Evolutionary conservation across 2,888 invertebrate genomes (phyloP), one percentile per base, ranked within the genome.

Genomic region (Eristalis tenax): DNA sequence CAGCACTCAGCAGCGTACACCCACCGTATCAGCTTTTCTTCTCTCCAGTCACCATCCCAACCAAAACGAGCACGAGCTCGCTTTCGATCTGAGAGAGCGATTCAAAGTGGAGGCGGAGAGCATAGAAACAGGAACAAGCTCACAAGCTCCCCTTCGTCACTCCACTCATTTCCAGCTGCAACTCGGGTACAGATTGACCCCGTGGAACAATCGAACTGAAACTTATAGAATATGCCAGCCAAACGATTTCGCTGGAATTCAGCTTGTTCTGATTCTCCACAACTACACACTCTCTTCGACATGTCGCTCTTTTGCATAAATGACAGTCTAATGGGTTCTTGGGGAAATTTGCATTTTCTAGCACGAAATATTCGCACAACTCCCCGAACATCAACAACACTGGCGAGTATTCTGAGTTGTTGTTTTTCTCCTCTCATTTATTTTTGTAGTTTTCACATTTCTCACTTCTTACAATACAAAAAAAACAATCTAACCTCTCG

Each of bases 271-370:
- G 4, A 8, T 50, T 50, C 50, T n/a, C 18, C 50, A 8, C 2
- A 50, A 50, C n/a, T 23, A 13, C 3, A 1, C 8, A 28, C 26
- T 38, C 35, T 23, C 57, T 32, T 43, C 57, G 6, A 18, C 32
- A 26, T 32, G 22, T 32, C 22, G 38, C 26, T n/a, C 26, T 28
- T 23, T 28, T 32, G 32, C 32, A 32, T 5, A 5, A 32, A 32
- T 32, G 2, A 32, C 2, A 2, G 6, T 11, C 13, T 28, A 26
- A 15, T 43, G 4, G 35, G 43, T 40, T 23, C 43, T 75, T 23
- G 28, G 32, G 28, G 35, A 56, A 85, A 74, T 76, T 68, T 65
- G 64, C 77, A 81, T 73, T 71, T 74, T 70, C 38, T 66, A 71
- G 63, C 38, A 35, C 57, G 15, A 26, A 70, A 59, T 26, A 26